Evolutionary conservation across 2,888 invertebrate species (phyloP).

Genomic region (Acrobasis repandana): DNA sequence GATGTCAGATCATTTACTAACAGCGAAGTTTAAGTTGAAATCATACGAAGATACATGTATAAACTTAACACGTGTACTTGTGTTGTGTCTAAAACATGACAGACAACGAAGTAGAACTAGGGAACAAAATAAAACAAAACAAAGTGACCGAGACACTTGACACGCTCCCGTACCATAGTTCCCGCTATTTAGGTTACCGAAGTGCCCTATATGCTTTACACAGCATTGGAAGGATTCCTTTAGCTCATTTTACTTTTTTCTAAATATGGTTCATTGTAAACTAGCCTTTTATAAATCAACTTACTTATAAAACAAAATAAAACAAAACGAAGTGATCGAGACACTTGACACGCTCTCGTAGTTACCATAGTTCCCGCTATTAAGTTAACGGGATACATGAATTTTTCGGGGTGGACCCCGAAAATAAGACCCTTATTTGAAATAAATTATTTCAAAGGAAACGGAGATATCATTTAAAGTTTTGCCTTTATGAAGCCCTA

Average conservation of each 20-base stretch:
- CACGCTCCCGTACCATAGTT: slow-evolving; percentile 13
- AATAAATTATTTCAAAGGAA: no score
- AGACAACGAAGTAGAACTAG: neutral
- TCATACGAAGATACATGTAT: no score
- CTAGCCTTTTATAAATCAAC: no score
- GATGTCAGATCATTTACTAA: no score
- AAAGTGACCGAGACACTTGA: slow-evolving; percentile 10
- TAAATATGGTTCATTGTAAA: no score
- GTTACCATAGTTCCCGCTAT: slow-evolving; percentile 11
- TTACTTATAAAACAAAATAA: slow-evolving; percentile 1
- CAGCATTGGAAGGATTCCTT: neutral
- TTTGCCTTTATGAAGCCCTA: no score
- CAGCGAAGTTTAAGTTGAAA: no score
- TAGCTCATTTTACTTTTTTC: neutral
- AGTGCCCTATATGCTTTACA: slow-evolving; percentile 2
- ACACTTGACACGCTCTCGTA: slow-evolving; percentile 11
- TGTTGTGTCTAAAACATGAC: no score
- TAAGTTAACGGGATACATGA: neutral
- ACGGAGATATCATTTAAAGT: no score
- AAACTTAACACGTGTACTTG: no score
- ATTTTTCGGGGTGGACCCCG: no score
- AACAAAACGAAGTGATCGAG: slow-evolving; percentile 10
- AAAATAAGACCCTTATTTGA: no score
- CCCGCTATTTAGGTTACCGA: slow-evolving; percentile 10
- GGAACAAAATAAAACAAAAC: slow-evolving; percentile 17